Percentiles rank a stretch among this genome's conserved stretches.
Evolutionary conservation across 2,113 vertebrate genomes (phyloP).

Genomic region (Epinephelus fuscoguttatus): DNA sequence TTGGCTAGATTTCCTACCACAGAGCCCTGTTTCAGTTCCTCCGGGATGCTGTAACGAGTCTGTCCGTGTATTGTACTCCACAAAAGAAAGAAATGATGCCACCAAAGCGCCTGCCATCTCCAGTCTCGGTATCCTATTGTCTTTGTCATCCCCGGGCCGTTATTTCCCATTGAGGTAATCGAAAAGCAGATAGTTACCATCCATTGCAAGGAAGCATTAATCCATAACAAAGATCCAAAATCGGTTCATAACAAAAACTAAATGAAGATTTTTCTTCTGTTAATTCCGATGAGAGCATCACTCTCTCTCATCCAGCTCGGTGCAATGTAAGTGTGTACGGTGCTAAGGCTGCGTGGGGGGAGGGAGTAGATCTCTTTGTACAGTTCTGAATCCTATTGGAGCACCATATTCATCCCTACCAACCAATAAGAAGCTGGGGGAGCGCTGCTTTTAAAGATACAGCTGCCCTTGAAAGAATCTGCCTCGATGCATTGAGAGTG

Average conservation of each 20-base stretch:
- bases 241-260: accelerated
- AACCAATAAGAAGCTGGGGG: slow-evolving; percentile 71
- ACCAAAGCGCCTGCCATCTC: slow-evolving; percentile 75
- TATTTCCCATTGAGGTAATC: slow-evolving; percentile 39
- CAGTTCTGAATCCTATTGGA: slow-evolving; percentile 81
- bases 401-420: slow-evolving; percentile 55
- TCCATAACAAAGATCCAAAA: slow-evolving; percentile 14
- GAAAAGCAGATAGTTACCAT: not conserved
- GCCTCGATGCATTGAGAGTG: not conserved
- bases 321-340: slow-evolving; percentile 64
- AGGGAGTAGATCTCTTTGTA: slow-evolving; percentile 85
- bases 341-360: slow-evolving; percentile 74
- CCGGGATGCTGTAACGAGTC: slow-evolving; percentile 81
- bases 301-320: slow-evolving; percentile 46
- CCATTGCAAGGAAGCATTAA: slow-evolving; percentile 25
- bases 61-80: slow-evolving; percentile 79
- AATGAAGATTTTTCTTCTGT: not conserved
- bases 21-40: slow-evolving; percentile 82
- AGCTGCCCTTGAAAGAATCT: not conserved
- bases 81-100: slow-evolving; percentile 69
- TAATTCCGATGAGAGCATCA: slow-evolving; percentile 8
- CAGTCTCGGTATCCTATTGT: slow-evolving; percentile 64
- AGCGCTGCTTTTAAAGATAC: slow-evolving; percentile 42
- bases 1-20: slow-evolving; percentile 86
- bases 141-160: slow-evolving; percentile 66